phyloP scores from a whole-genome alignment of 2,888 invertebrate species.

The Lagria hirta region DNA sequence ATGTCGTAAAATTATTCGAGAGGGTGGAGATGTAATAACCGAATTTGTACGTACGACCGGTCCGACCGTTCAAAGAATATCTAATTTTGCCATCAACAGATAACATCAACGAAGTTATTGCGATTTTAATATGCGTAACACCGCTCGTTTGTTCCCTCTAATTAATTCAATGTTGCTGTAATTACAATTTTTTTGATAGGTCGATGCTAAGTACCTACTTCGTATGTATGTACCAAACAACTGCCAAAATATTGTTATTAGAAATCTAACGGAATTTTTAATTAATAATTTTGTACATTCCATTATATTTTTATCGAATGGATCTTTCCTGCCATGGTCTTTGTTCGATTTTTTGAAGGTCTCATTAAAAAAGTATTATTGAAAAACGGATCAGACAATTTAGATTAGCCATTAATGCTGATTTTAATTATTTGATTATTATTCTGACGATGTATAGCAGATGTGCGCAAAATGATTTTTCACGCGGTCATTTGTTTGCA shows the following conservation, averaged over 20 bases:
- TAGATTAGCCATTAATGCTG: slow-evolving; percentile 13
- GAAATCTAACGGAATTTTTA: slow-evolving; percentile 31
- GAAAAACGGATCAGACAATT: slow-evolving; percentile 15
- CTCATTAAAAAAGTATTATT: slow-evolving; percentile 17
- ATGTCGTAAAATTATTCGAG: slow-evolving; percentile 8
- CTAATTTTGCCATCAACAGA: slow-evolving; percentile 21
- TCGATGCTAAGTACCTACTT: too few relatives aligned
- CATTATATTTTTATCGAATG: slow-evolving; percentile 10
- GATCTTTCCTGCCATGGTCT: too few relatives aligned
- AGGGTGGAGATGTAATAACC: slow-evolving; percentile 16
- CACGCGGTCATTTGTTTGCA: too few relatives aligned
- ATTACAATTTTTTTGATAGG: slow-evolving; percentile 31
- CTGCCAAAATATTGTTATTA: slow-evolving; percentile 27
- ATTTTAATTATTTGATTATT: slow-evolving; percentile 18
- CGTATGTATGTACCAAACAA: slow-evolving; percentile 20
- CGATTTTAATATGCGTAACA: slow-evolving; percentile 35
- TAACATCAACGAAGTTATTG: slow-evolving; percentile 26
- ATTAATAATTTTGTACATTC: slow-evolving; percentile 24
- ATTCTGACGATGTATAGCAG: too few relatives aligned
- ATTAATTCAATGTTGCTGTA: slow-evolving; percentile 29
- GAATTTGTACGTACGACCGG: slow-evolving; percentile 17
- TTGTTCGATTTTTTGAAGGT: slow-evolving; percentile 5
- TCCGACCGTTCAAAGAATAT: slow-evolving; percentile 18
- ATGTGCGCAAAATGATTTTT: too few relatives aligned
- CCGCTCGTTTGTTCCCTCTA: slow-evolving; percentile 21